Evolutionary conservation across 2,888 invertebrate genomes (phyloP).

Genomic region (Endotricha flammealis): DNA sequence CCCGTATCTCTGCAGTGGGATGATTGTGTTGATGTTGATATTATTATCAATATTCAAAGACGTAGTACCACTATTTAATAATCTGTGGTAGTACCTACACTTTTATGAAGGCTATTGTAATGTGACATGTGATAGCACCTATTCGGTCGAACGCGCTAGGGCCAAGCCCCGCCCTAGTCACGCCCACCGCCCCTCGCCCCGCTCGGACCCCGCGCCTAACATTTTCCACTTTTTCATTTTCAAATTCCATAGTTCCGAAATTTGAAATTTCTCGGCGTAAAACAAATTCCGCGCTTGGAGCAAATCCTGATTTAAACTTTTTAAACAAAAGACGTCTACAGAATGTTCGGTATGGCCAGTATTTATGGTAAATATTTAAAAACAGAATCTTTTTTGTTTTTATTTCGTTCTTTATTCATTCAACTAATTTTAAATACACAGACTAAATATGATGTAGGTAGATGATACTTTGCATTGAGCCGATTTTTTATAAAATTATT

Average conservation of each 20-base stretch:
- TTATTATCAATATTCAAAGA: too few species aligned
- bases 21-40: too few species aligned
- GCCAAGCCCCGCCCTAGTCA: slow-evolving; percentile 38
- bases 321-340: slow-evolving; percentile 10
- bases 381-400: not conserved
- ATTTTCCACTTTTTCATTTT: slow-evolving; percentile 49
- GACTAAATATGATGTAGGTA: too few species aligned
- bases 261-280: slow-evolving; percentile 51
- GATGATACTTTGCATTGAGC: too few species aligned
- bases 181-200: slow-evolving; percentile 44
- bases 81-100: too few species aligned
- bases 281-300: slow-evolving; percentile 44
- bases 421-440: too few species aligned
- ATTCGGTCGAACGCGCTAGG: slow-evolving; percentile 27
- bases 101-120: slow-evolving; percentile 4
- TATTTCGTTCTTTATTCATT: not conserved
- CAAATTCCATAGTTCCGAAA: slow-evolving; percentile 50
- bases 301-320: slow-evolving; percentile 20
- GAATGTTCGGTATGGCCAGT: not conserved
- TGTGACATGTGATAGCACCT: slow-evolving; percentile 18
- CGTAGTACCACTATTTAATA: too few species aligned
- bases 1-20: too few species aligned
- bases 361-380: not conserved
- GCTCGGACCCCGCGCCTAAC: slow-evolving; percentile 33
- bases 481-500: too few species aligned